Conservation (phyloP, 2,888 invertebrate genomes). For the Idaea dimidiata region DNA sequence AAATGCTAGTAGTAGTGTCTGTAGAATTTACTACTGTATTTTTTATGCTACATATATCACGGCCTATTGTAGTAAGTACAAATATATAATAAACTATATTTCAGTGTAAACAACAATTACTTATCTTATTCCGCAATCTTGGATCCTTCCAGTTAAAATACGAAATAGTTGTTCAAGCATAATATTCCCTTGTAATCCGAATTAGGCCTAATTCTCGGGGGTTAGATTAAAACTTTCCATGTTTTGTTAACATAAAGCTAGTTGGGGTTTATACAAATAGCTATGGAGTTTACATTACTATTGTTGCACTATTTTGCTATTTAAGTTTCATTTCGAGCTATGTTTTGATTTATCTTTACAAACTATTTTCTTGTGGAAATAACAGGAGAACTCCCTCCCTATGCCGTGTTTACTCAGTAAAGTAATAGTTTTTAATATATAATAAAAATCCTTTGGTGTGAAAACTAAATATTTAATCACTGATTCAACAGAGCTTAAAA, state of each 20-base stretch:
- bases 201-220: neutral
- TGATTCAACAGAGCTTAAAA: too few relatives aligned
- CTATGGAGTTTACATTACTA: neutral
- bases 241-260: neutral
- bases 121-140: neutral
- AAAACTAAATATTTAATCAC: too few relatives aligned
- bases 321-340: neutral
- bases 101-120: neutral
- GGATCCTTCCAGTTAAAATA: neutral
- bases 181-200: neutral
- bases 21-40: too few relatives aligned
- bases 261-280: neutral
- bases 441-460: too few relatives aligned
- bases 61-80: neutral
- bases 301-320: neutral
- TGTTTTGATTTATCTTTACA: too few relatives aligned
- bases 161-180: neutral
- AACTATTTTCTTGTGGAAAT: too few relatives aligned
- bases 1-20: too few relatives aligned
- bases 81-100: neutral
- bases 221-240: neutral
- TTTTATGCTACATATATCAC: too few relatives aligned
- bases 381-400: too few relatives aligned
- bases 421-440: too few relatives aligned
- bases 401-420: too few relatives aligned